These are phyloP conservation scores for Lepidochitona cinerea DNA, from an alignment of 2,888 invertebrate genomes.

Conservation along the genomic window DNA sequence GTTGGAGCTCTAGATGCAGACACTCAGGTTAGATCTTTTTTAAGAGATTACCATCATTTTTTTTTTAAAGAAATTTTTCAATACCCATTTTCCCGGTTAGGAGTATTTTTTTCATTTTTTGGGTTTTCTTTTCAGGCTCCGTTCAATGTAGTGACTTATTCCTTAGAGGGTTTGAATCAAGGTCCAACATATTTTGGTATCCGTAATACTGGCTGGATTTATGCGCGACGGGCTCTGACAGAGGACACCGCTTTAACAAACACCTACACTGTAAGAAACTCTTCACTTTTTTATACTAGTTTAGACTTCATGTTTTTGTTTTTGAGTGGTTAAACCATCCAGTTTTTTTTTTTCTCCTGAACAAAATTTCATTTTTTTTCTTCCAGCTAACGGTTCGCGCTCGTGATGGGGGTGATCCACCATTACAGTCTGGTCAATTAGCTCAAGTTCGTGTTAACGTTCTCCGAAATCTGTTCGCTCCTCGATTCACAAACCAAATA, in stretches of 20 bases:
- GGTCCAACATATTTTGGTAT: constrained; percentile 85
- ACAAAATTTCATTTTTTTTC: no score
- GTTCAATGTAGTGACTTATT: constrained; percentile 31
- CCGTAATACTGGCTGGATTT: constrained; percentile 78
- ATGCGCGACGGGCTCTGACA: constrained; percentile 78
- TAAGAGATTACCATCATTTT: constrained; percentile 83
- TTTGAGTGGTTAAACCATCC: no score
- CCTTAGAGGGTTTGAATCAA: constrained; percentile 72
- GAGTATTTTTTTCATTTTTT: not conserved
- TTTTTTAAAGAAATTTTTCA: not conserved
- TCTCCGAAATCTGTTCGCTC: not conserved
- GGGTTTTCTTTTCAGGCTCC: constrained; percentile 29
- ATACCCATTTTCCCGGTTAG: not conserved
- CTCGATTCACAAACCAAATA: not conserved
- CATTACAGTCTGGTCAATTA: not conserved
- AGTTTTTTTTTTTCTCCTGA: no score
- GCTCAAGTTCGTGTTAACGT: not conserved
- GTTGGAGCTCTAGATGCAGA: constrained; percentile 57
- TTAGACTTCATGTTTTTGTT: no score
- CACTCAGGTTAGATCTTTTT: constrained; percentile 72
- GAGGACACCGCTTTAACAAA: constrained; percentile 83
- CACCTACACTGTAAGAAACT: not conserved
- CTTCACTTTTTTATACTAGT: no score
- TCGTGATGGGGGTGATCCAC: constrained; percentile 46
- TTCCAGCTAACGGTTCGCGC: constrained; percentile 51